Percentiles rank a stretch among this genome's conserved stretches.
Conservation (phyloP, 2,888 invertebrate genomes). For the Lasioglossum pauxillum region DNA sequence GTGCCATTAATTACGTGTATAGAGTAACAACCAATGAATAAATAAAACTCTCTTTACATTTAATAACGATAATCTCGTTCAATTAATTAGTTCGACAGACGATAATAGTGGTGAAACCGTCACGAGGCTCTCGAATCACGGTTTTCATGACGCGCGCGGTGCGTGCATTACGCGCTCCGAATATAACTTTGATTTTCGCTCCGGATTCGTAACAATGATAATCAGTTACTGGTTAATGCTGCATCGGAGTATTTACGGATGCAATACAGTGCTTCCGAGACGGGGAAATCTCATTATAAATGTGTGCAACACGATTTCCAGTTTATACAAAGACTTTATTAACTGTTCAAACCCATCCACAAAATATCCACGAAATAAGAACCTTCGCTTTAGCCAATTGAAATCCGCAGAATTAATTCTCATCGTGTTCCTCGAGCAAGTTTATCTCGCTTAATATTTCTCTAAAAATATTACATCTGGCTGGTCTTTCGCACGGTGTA, state of each 20-base stretch:
- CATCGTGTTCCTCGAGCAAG: not conserved
- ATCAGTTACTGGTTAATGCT: not conserved
- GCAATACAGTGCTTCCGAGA: not conserved
- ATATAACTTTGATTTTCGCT: slow-evolving; percentile 8
- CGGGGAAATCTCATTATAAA: not conserved
- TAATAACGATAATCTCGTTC: not conserved
- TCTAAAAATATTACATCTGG: not conserved
- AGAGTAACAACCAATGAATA: not conserved
- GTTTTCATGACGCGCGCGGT: not conserved
- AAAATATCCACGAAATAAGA: not conserved
- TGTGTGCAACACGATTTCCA: not conserved
- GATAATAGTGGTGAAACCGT: not conserved
- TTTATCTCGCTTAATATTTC: not conserved
- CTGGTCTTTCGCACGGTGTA: not conserved
- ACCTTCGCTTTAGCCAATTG: not conserved
- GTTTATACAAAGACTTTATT: not conserved
- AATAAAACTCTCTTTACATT: slow-evolving; percentile 3
- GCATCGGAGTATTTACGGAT: not conserved
- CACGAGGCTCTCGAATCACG: not conserved
- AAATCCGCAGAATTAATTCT: not conserved
- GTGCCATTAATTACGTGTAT: not conserved
- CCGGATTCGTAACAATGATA: not conserved
- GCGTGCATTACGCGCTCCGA: not conserved
- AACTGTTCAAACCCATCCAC: not conserved
- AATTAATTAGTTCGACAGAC: not conserved